These are phyloP conservation scores for Carpatolechia fugitivella DNA, from an alignment of 2,888 invertebrate genomes.

Conservation along the genomic window DNA sequence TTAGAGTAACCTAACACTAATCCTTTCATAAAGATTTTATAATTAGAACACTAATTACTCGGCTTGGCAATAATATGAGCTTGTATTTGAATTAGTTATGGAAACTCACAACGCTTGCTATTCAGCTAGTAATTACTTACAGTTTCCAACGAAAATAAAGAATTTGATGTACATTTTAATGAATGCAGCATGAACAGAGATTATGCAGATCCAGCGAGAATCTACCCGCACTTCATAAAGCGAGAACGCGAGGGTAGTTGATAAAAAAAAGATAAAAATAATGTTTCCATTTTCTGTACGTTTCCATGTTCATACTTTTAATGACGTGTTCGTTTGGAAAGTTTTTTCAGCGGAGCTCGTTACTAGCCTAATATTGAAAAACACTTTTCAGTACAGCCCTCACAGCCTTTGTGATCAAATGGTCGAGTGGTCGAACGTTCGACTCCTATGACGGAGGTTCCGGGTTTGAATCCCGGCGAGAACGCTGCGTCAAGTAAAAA, in stretches of 20 bases:
- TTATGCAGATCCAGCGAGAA: not conserved
- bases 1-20: no score
- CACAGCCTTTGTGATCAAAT: not conserved
- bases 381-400: not conserved
- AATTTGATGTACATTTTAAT: slow-evolving; percentile 9
- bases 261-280: not conserved
- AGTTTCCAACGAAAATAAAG: not conserved
- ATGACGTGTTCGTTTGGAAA: slow-evolving; percentile 1
- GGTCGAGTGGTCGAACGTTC: no score
- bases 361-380: not conserved
- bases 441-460: no score
- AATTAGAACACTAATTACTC: no score
- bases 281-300: not conserved
- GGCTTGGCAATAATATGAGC: no score
- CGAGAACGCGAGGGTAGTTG: not conserved
- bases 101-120: not conserved
- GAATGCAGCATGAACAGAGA: slow-evolving; percentile 10
- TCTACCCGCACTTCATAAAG: not conserved
- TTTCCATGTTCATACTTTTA: slow-evolving; percentile 2
- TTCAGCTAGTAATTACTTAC: not conserved
- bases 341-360: not conserved
- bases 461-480: no score
- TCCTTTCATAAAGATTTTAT: no score
- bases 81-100: no score
- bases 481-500: no score